Conservation (phyloP, 1,140 invertebrate genomes). For the Pristionchus pacificus region DNA sequence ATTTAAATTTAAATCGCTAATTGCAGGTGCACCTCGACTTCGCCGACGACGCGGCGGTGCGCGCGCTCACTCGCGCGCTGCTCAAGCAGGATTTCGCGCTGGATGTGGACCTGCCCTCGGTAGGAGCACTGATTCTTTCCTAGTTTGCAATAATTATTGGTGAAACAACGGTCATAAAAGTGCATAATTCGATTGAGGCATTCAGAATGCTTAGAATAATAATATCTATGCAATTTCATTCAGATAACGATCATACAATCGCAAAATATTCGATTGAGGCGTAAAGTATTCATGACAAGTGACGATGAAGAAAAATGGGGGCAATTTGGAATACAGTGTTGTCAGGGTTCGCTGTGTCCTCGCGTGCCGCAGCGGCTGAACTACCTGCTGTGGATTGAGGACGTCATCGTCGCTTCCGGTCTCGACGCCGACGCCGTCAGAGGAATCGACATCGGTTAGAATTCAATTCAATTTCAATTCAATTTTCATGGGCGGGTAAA, state of each 20-base stretch:
- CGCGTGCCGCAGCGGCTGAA: conserved; percentile 21
- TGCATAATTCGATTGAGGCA: too few species aligned
- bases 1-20: not conserved
- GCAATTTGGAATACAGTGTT: too few species aligned
- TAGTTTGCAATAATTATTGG: not conserved
- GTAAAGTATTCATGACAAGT: not conserved
- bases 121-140: not conserved
- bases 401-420: conserved; percentile 5
- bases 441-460: too few species aligned
- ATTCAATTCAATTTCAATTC: too few species aligned
- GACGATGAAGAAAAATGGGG: too few species aligned
- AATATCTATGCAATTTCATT: not conserved
- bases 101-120: not conserved
- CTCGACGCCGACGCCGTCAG: conserved; percentile 5
- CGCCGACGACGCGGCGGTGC: conserved; percentile 11
- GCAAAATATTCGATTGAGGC: not conserved
- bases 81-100: conserved; percentile 15
- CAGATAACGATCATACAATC: not conserved
- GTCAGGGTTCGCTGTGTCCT: conserved; percentile 14
- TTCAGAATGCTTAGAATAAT: not conserved
- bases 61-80: conserved; percentile 14
- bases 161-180: not conserved
- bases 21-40: conserved; percentile 14
- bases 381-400: conserved; percentile 18
- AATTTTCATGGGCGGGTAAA: too few species aligned